Evolutionary conservation across 2,888 invertebrate genomes (phyloP).

Genomic region (Poecilobothrus nobilitatus): DNA sequence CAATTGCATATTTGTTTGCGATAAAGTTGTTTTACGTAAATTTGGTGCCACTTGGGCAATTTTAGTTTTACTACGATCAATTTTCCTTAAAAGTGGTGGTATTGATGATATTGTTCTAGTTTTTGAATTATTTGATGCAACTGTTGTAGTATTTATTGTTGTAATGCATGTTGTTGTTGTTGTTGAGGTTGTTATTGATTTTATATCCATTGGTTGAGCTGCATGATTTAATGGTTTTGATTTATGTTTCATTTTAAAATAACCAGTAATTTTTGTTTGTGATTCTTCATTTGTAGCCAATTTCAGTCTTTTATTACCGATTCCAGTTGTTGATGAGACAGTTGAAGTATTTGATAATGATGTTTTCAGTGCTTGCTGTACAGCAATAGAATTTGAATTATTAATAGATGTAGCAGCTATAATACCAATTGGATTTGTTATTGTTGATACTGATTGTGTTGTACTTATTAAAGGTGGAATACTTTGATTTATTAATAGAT

Average conservation of each 20-base stretch:
- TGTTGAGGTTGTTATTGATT: slow-evolving; percentile 17
- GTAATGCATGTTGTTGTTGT: slow-evolving; percentile 19
- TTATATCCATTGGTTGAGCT: slow-evolving; percentile 11
- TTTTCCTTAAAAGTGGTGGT: slow-evolving; percentile 42
- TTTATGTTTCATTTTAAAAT: slow-evolving; percentile 68
- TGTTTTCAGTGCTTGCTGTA: slow-evolving; percentile 23
- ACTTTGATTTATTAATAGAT: slow-evolving; percentile 24
- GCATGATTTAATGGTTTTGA: slow-evolving; percentile 12
- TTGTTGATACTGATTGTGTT: slow-evolving; percentile 19
- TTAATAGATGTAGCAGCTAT: slow-evolving; percentile 14
- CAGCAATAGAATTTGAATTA: slow-evolving; percentile 2
- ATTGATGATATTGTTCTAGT: slow-evolving; percentile 18
- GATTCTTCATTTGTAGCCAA: slow-evolving; percentile 40
- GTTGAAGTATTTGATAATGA: slow-evolving; percentile 27
- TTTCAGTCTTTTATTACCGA: slow-evolving; percentile 39
- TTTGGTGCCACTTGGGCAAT: slow-evolving; percentile 44
- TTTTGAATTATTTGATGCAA: slow-evolving; percentile 25
- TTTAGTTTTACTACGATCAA: slow-evolving; percentile 43
- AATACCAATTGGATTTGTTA: slow-evolving; percentile 15
- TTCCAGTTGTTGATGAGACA: slow-evolving; percentile 18
- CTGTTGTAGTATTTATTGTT: slow-evolving; percentile 20
- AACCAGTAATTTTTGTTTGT: slow-evolving; percentile 77
- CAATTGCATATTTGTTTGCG: slow-evolving; percentile 22
- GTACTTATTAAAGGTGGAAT: slow-evolving; percentile 15
- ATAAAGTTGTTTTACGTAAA: slow-evolving; percentile 36